Evolutionary conservation across 2,113 vertebrate genomes (phyloP).

Genomic region (Gorsachius goisagi): DNA sequence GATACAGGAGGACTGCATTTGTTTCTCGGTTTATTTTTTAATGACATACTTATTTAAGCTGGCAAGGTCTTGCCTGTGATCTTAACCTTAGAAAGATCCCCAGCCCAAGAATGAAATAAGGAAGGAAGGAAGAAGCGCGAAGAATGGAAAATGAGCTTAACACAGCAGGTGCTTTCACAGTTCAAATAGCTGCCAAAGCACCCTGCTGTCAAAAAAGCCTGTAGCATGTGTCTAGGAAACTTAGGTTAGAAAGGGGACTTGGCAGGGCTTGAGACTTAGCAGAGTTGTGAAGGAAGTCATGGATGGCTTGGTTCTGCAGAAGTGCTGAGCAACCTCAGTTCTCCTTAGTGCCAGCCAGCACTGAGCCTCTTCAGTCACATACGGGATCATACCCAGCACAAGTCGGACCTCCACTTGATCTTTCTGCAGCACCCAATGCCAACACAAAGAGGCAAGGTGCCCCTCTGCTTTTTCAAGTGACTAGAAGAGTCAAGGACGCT

Average conservation of each 20-base stretch:
- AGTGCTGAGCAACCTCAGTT: neutral
- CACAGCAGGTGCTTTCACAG: conserved; percentile 41
- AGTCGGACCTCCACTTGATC: neutral
- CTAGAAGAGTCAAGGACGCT: neutral
- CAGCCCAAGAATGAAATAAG: neutral
- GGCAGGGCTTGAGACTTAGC: neutral
- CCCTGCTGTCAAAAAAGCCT: conserved; percentile 46
- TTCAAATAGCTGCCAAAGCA: conserved; percentile 55
- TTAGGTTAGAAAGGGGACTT: neutral
- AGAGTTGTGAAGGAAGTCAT: neutral
- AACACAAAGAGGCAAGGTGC: neutral
- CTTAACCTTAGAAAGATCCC: neutral
- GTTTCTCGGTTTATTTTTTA: neutral
- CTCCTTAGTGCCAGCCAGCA: neutral
- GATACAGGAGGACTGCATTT: neutral
- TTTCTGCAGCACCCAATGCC: neutral
- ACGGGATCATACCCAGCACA: neutral
- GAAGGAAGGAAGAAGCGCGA: conserved; percentile 32
- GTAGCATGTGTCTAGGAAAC: conserved; percentile 11
- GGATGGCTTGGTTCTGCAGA: neutral
- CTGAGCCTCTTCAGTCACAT: neutral
- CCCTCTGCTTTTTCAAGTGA: neutral
- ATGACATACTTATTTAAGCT: conserved; percentile 1
- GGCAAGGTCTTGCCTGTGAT: conserved; percentile 3
- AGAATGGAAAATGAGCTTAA: conserved; percentile 60